Evolutionary conservation across 2,888 invertebrate genomes (phyloP), one percentile per base, ranked within the genome.

Genomic region (Melanchra persicariae): DNA sequence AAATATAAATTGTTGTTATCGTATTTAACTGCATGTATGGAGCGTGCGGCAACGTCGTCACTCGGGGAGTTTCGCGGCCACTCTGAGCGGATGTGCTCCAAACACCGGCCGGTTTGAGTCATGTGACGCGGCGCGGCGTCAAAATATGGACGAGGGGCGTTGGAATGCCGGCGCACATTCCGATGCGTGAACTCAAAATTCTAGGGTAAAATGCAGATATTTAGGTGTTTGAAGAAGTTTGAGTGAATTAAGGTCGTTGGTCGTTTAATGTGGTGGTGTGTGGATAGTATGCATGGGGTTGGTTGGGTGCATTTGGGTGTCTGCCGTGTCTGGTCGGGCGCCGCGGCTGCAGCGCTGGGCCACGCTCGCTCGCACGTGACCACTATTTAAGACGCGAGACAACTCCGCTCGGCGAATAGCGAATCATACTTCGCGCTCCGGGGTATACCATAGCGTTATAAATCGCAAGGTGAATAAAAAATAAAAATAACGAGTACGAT

Each of bases 341-440:
- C 66, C 40, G 57, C 51, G 60, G 30, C 24, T 60, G 45, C 65
- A 63, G 62, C 65, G 34, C 60, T 55, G 57, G 57, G 85, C 91
- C 92, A 93, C 93, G 91, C 92, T 93, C 79, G 91, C 84, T 77
- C 79, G 87, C 94, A 94, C 93, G 93, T 93, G 94, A 93, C 91
- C 79, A 64, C 64, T 59, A 64, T 79, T n/a, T n/a, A n/a, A n/a
- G 85, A 86, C 85, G 81, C 86, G 78, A 68, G 43, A 69, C 61
- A 68, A 63, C 80, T 73, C 62, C 72, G 63, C 79, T 71, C 65
- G 72, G 70, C 61, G 65, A 68, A 68, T 34, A 68, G 49, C 70
- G 37, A 59, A 60, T 26, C 55, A 51, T 59, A 57, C 64, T 54
- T 47, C 34, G 22, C 43, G 45, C 37, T 61, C 62, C 15, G 73